phyloP scores from a whole-genome alignment of 2,113 vertebrate genomes.

The Channa maculata region DNA sequence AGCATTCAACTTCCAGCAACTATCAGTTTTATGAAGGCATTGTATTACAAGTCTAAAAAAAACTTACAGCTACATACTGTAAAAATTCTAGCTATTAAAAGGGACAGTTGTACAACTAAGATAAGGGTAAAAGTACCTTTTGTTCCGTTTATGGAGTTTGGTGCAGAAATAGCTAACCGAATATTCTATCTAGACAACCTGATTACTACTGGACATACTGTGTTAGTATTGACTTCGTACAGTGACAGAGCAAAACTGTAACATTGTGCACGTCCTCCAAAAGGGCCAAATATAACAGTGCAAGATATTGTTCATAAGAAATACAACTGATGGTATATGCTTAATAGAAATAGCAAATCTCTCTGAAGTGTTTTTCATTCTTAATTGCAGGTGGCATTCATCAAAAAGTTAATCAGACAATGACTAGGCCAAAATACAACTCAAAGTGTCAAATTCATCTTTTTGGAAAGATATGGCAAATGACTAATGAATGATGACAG shows the following conservation, averaged over 20 bases:
- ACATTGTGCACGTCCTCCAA: conserved; percentile 35
- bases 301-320: conserved; percentile 46
- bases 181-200: conserved; percentile 23
- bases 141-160: conserved; percentile 19
- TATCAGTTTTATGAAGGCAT: conserved; percentile 93
- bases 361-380: conserved; percentile 40
- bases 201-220: conserved; percentile 33
- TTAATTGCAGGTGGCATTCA: conserved; percentile 25
- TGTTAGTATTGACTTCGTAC: conserved; percentile 38
- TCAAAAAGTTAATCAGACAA: conserved; percentile 25
- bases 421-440: conserved; percentile 42
- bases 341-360: conserved; percentile 48
- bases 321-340: conserved; percentile 43
- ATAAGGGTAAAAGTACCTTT: conserved; percentile 60
- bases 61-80: conserved; percentile 91
- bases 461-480: conserved; percentile 52
- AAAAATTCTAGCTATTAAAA: conserved; percentile 98
- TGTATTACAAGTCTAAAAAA: conserved; percentile 94
- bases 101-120: conserved; percentile 90
- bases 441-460: conserved; percentile 33
- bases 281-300: conserved; percentile 37
- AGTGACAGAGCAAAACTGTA: conserved; percentile 39
- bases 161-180: conserved; percentile 26
- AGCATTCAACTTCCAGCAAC: conserved; percentile 94
- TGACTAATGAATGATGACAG: conserved; percentile 21